Evolutionary conservation across 2,888 invertebrate species (phyloP).

Genomic region (Nudaria mundana): DNA sequence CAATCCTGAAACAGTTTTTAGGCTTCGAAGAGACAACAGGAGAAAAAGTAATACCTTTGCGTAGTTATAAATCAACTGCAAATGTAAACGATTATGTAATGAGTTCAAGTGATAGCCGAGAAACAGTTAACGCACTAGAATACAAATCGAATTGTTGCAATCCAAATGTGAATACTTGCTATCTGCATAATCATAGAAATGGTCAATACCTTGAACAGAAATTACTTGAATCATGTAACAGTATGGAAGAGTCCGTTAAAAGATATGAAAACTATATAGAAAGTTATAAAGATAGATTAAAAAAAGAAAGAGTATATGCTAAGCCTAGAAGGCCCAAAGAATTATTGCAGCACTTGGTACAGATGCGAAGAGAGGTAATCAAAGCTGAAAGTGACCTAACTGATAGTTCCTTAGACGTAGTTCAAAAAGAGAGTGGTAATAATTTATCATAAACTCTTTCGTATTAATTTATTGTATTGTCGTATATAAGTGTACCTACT

Average conservation of each 20-base stretch:
- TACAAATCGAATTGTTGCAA: slow-evolving; percentile 14
- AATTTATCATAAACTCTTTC: too few species aligned
- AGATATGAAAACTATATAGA: slow-evolving; percentile 56
- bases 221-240: slow-evolving; percentile 55
- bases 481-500: too few species aligned
- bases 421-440: too few species aligned
- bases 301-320: slow-evolving; percentile 12
- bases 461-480: not conserved
- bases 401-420: slow-evolving; percentile 37
- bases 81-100: slow-evolving; percentile 25
- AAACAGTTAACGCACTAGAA: slow-evolving; percentile 24
- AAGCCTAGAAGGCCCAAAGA: slow-evolving; percentile 71
- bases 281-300: slow-evolving; percentile 31
- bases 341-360: slow-evolving; percentile 80
- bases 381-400: slow-evolving; percentile 69
- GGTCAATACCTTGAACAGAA: slow-evolving; percentile 46
- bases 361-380: slow-evolving; percentile 77
- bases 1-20: slow-evolving; percentile 47
- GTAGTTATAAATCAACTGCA: slow-evolving; percentile 25
- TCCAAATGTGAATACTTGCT: slow-evolving; percentile 15
- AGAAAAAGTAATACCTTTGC: slow-evolving; percentile 11
- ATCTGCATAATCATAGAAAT: slow-evolving; percentile 29
- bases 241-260: slow-evolving; percentile 50
- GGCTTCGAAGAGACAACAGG: slow-evolving; percentile 32
- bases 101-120: slow-evolving; percentile 36